Percentiles rank a stretch among this genome's conserved stretches.
Evolutionary conservation across 2,113 vertebrate genomes (phyloP).

Genomic region (Chionomys nivalis): DNA sequence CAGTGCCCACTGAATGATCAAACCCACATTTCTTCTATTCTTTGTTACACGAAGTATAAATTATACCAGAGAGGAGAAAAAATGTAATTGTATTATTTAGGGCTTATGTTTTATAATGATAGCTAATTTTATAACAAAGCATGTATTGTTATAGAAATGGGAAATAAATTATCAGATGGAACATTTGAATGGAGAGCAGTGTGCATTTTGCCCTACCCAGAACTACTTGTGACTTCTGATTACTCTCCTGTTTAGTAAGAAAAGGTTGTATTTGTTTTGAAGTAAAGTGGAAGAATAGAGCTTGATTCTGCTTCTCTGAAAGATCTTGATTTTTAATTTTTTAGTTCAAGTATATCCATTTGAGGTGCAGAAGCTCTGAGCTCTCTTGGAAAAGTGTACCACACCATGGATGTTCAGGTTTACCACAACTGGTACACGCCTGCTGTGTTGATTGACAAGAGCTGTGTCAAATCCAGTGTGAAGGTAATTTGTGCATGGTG

Average conservation of each 20-base stretch:
- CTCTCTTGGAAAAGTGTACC: not conserved
- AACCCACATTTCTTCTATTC: constrained; percentile 53
- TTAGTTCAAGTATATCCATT: not conserved
- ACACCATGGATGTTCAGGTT: not conserved
- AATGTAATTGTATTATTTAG: constrained; percentile 76
- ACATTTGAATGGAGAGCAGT: constrained; percentile 49
- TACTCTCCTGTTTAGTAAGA: not conserved
- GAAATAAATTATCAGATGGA: constrained; percentile 55
- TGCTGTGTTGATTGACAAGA: not conserved
- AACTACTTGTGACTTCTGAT: not conserved
- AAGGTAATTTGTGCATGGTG: not conserved
- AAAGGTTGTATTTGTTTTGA: not conserved
- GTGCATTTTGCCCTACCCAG: not conserved
- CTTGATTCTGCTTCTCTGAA: not conserved
- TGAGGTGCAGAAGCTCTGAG: not conserved
- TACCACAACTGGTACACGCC: too few species aligned
- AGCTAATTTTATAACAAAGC: constrained; percentile 66
- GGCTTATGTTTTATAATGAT: constrained; percentile 62
- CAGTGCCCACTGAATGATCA: constrained; percentile 54
- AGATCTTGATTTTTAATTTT: not conserved
- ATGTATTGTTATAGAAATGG: constrained; percentile 56
- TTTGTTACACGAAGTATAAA: constrained; percentile 53
- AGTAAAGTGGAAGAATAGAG: constrained; percentile 6
- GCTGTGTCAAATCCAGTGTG: not conserved
- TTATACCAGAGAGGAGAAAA: constrained; percentile 51